Evolutionary conservation across 2,888 invertebrate species (phyloP).

Genomic region (Globia sparganii): DNA sequence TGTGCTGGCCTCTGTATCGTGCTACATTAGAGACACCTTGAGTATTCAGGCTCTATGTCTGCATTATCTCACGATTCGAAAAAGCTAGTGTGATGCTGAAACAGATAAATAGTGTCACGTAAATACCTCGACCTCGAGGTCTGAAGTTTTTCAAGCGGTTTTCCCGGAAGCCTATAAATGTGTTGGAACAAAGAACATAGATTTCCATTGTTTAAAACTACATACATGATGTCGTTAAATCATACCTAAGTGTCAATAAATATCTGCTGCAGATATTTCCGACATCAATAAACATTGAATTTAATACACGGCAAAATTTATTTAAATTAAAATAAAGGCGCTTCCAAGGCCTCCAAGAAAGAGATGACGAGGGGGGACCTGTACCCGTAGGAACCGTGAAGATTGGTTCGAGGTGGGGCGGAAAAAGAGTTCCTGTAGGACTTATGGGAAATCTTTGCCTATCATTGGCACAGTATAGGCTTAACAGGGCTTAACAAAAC

Average conservation of each 20-base stretch:
- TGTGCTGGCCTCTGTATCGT: too few relatives aligned
- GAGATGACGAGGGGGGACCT: not conserved
- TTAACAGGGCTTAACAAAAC: too few relatives aligned
- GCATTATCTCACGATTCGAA: not conserved
- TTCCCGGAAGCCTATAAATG: slow-evolving; percentile 23
- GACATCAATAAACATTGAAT: not conserved
- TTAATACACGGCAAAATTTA: too few relatives aligned
- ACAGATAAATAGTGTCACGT: not conserved
- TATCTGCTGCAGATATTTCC: slow-evolving; percentile 3
- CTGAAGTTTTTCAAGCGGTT: slow-evolving; percentile 26
- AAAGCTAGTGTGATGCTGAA: not conserved
- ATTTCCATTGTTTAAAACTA: slow-evolving; percentile 36
- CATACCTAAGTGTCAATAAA: slow-evolving; percentile 6
- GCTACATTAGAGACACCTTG: not conserved
- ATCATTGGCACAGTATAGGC: too few relatives aligned
- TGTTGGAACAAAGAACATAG: slow-evolving; percentile 31
- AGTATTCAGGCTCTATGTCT: not conserved
- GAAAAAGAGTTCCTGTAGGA: too few relatives aligned
- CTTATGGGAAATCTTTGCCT: too few relatives aligned
- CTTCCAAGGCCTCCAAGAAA: not conserved
- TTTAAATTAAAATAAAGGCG: too few relatives aligned
- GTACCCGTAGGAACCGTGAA: not conserved
- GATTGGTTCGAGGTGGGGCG: not conserved
- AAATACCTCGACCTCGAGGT: slow-evolving; percentile 13
- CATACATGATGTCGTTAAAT: not conserved